Conservation (phyloP, 2,113 vertebrate genomes). For the Piliocolobus tephrosceles region DNA sequence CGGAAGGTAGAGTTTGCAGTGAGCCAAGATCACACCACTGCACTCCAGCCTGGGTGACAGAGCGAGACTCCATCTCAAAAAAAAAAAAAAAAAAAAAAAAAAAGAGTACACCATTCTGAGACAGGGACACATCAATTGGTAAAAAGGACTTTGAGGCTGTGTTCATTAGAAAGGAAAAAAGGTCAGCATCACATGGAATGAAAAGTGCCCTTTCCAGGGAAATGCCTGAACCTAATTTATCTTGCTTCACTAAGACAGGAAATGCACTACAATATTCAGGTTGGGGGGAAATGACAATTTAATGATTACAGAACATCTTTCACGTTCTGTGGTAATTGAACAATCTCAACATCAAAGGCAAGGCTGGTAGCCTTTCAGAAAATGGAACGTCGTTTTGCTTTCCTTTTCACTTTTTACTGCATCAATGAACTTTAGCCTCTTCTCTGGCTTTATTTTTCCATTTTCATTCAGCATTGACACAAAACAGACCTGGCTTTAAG, state of each 20-base stretch:
- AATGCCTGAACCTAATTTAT: constrained; percentile 61
- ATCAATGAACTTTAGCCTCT: constrained; percentile 58
- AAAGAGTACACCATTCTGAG: not conserved
- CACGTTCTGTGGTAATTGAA: constrained; percentile 59
- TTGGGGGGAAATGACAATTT: constrained; percentile 67
- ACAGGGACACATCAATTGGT: not conserved
- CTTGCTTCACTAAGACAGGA: constrained; percentile 66
- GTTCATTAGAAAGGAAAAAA: not conserved
- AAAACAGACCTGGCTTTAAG: constrained; percentile 88
- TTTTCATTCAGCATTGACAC: constrained; percentile 87
- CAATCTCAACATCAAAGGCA: constrained; percentile 71
- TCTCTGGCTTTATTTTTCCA: constrained; percentile 71
- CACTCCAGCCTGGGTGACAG: too few species aligned
- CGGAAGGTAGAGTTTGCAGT: too few species aligned
- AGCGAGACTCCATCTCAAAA: too few species aligned
- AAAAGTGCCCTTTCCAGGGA: constrained; percentile 49
- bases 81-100: not conserved
- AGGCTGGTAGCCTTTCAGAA: constrained; percentile 56
- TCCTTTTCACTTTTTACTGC: constrained; percentile 70
- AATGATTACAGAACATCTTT: constrained; percentile 70
- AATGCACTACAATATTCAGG: constrained; percentile 61
- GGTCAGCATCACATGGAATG: constrained; percentile 36
- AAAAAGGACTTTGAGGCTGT: not conserved
- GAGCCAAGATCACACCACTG: too few species aligned
- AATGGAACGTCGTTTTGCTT: constrained; percentile 52